Percentiles rank a stretch among this genome's conserved stretches.
These are phyloP conservation scores for Deilephila elpenor DNA, from an alignment of 2,888 invertebrate genomes.

Conservation along the genomic window DNA sequence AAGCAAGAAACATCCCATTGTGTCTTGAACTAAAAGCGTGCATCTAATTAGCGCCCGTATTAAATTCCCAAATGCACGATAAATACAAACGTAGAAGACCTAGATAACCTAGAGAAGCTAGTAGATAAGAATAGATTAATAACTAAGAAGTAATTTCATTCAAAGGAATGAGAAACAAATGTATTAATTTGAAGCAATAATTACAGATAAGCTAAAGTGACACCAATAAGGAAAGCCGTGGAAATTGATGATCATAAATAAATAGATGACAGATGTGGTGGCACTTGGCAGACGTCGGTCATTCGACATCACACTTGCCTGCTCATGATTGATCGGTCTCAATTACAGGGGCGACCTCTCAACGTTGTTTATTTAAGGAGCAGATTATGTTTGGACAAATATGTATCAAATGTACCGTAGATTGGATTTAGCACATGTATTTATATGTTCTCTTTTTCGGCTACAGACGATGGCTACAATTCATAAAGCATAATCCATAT, in stretches of 20 bases:
- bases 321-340: conserved; percentile 13
- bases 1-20: no score
- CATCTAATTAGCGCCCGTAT: no score
- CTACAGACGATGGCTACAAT: no score
- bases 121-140: no score
- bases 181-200: not conserved
- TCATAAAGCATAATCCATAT: no score
- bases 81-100: no score
- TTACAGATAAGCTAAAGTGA: not conserved
- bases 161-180: not conserved
- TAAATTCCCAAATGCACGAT: no score
- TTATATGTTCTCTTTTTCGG: no score
- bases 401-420: not conserved
- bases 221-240: not conserved
- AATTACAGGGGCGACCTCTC: conserved; percentile 5
- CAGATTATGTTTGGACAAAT: conserved; percentile 16
- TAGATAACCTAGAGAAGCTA: no score
- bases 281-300: not conserved
- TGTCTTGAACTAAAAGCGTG: no score
- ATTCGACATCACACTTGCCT: not conserved
- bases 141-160: no score
- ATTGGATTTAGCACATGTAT: no score
- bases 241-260: conserved; percentile 15
- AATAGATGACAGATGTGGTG: conserved; percentile 1
- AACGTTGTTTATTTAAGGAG: conserved; percentile 4